Base-by-base conservation (phyloP, 2,888 invertebrate species). In the Iselma pallidipennis region DNA sequence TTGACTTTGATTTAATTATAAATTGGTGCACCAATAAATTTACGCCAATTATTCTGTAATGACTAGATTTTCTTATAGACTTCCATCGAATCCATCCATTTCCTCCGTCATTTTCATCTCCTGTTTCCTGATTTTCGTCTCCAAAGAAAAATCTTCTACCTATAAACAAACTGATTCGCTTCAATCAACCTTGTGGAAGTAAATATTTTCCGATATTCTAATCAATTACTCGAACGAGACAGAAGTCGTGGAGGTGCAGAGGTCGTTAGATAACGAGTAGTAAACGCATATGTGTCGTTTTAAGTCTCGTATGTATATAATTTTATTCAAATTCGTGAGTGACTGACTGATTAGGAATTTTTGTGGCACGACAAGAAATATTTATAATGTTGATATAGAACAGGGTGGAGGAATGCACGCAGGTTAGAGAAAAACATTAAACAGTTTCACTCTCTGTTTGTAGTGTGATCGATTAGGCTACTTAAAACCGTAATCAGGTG, bases 1-100 rank as follows among this genome's bases (percentile, higher is more conserved):
- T 59, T 53, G 53, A 59, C 59, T 59, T 59, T 59, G 59, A 10
- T 23, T 31, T 48, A 49, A 54, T 49, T 45, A 48, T 26, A 48
- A 14, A 54, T 14, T 33, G 12, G n/a, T n/a, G n/a, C n/a, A n/a
- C n/a, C n/a, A n/a, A n/a, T n/a, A n/a, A n/a, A n/a, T n/a, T n/a
- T n/a, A n/a, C n/a, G n/a, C n/a, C n/a, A n/a, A n/a, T n/a, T n/a
- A n/a, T n/a, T n/a, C n/a, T n/a, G n/a, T n/a, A 33, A 33, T 3
- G 14, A 37, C 2, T 37, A 2, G 4, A 16, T 37, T 37, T 37
- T 16, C 37, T 37, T 37, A 7, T 37, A 16, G 6, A 37, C 16
- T 16, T 37, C 37, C 16, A 37, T 37, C 31, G 9, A 31, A 14
- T n/a, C 2, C 1, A 33, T 14, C 0, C 4, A 33, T 33, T 33